Base-by-base conservation (phyloP, 2,113 vertebrate species). In the Chaetura pelagica region DNA sequence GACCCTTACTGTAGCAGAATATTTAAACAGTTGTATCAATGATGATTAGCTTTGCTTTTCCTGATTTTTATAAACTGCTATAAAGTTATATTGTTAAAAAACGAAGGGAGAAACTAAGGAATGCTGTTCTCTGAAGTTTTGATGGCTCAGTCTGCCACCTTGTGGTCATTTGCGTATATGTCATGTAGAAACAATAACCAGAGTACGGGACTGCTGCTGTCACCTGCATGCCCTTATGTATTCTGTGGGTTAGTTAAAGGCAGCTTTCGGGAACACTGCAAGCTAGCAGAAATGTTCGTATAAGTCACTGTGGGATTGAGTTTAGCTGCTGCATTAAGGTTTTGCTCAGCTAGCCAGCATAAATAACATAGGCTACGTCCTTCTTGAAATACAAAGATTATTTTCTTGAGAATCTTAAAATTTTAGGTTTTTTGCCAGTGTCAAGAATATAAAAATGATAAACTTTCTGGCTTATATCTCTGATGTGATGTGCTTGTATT, bases 121-220 rank as follows among this genome's bases (percentile, higher is more conserved):
- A 7, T 7, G 4, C 1, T 15, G 12, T 8, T 27, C 21, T 34
- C 12, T 35, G 67, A 5, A 11, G 35, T 96, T 95, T 73, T n/a
- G 5, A 12, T 79, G 81, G 79, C 61, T 83, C 29, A 5, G 10
- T 27, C 88, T 97, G 97, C 97, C 97, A 96, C 78, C 98, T 83
- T 78, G 95, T 97, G 98, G 97, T 64, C 30, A 4, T 32, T 48
- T 13, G 10, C 34, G 51, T 58, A 10, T 44, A 7, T 10, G 34
- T 12, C 10, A 13, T 30, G 29, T 32, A 5, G 35, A 73, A 88
- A 1, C 58, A 13, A 8, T 12, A 14, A 8, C 6, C 21, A 1
- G 7, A 12, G 46, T 52, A 1, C 24, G 48, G 4, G 15, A 0
- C 29, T 26, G 63, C 68, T 26, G 12, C 2, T 44, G 40, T 58